Evolutionary conservation across 2,113 vertebrate species (phyloP).

Genomic region (Edolisoma coerulescens): DNA sequence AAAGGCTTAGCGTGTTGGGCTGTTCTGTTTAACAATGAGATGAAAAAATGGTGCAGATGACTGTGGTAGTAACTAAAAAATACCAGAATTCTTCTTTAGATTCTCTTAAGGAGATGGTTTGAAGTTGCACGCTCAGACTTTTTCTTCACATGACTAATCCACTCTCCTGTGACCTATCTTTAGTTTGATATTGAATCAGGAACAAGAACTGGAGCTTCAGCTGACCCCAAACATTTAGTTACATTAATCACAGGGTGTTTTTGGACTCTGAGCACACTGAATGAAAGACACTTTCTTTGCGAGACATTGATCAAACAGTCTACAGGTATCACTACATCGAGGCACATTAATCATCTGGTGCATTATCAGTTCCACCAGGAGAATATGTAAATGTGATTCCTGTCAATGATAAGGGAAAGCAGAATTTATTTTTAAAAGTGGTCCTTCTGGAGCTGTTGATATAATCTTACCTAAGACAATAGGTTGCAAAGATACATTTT

Average conservation of each 20-base stretch:
- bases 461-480: conserved; percentile 78
- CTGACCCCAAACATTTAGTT: conserved; percentile 88
- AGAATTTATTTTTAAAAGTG: conserved; percentile 89
- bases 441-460: conserved; percentile 84
- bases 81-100: not conserved
- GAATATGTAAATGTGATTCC: conserved; percentile 99
- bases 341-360: conserved; percentile 91
- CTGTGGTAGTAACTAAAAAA: not conserved
- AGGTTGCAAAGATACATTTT: conserved; percentile 79
- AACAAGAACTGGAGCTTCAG: conserved; percentile 74
- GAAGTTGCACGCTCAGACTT: conserved; percentile 43
- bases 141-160: conserved; percentile 84
- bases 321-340: conserved; percentile 94
- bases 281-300: conserved; percentile 90
- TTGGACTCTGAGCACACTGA: conserved; percentile 77
- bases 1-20: not conserved
- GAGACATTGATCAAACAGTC: conserved; percentile 87
- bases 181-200: conserved; percentile 80
- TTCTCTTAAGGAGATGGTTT: conserved; percentile 26
- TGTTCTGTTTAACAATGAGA: conserved; percentile 25
- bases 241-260: conserved; percentile 91
- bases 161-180: conserved; percentile 84
- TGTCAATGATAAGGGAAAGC: conserved; percentile 88
- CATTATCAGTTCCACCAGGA: conserved; percentile 85
- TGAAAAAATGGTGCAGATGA: not conserved